Evolutionary conservation across 2,888 invertebrate species (phyloP).

Genomic region (Yponomeuta evonymella): DNA sequence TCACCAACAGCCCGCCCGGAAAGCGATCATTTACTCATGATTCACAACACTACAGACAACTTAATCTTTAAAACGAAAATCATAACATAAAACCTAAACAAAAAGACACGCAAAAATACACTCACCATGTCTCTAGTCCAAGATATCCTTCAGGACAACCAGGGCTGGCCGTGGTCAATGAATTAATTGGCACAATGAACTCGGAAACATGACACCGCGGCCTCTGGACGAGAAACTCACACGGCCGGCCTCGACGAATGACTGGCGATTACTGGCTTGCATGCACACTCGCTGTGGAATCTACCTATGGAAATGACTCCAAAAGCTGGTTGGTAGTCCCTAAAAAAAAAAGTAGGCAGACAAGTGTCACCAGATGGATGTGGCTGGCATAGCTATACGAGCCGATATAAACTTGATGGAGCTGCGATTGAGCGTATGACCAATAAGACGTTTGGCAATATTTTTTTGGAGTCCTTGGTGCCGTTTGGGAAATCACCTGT

Average conservation of each 20-base stretch:
- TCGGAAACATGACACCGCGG: conserved; percentile 27
- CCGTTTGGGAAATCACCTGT: neutral
- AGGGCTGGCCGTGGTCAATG: conserved; percentile 34
- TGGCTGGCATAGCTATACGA: neutral
- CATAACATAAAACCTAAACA: neutral
- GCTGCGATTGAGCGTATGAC: neutral
- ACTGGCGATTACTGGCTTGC: neutral
- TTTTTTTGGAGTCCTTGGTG: neutral
- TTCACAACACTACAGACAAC: neutral
- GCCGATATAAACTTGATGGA: neutral
- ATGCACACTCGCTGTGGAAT: neutral
- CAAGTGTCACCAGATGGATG: neutral
- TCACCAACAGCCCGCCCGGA: neutral
- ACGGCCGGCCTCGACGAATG: conserved; percentile 9
- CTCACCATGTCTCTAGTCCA: conserved; percentile 49
- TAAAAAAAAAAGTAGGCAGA: neutral
- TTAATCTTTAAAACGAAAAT: neutral
- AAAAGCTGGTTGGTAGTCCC: neutral
- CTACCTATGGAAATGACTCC: neutral
- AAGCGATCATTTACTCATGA: neutral
- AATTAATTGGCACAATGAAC: conserved; percentile 59
- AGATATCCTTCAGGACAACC: conserved; percentile 36
- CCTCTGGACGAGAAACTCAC: conserved; percentile 18
- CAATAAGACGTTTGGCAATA: neutral
- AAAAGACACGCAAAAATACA: conserved; percentile 22